These are phyloP conservation scores for Nomada ruficornis DNA, from an alignment of 2,888 invertebrate genomes.

Conservation along the genomic window DNA sequence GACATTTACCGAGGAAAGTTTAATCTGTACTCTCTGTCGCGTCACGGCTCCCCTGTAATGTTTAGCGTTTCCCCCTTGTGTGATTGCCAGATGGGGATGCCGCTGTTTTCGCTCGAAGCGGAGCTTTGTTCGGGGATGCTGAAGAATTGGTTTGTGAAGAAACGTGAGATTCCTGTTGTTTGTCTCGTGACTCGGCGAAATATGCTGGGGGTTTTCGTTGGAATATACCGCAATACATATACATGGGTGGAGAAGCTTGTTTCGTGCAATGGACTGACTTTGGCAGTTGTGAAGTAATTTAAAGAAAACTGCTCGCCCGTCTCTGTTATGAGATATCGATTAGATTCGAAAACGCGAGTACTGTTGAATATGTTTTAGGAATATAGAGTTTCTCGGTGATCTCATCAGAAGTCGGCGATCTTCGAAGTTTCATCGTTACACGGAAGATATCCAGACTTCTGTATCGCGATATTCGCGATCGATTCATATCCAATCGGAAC, in stretches of 20 bases:
- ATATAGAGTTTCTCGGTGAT: neutral
- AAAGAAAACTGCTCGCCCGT: neutral
- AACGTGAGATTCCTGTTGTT: conserved; percentile 19
- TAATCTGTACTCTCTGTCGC: conserved; percentile 25
- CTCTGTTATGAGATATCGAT: neutral
- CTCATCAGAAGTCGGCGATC: neutral
- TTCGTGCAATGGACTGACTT: too few relatives aligned
- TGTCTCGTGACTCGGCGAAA: neutral
- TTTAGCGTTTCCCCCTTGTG: conserved; percentile 28
- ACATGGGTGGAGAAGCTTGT: neutral
- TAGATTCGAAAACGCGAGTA: conserved; percentile 14
- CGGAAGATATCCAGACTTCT: neutral
- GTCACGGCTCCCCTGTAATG: neutral
- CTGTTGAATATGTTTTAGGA: neutral
- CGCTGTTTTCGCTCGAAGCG: conserved; percentile 18
- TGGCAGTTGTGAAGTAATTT: neutral
- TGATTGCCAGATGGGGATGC: neutral
- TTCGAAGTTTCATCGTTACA: conserved; percentile 21
- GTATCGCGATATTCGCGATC: conserved; percentile 10
- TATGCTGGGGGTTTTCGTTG: neutral
- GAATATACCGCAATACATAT: neutral
- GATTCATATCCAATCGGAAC: conserved; percentile 2
- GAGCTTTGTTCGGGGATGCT: conserved; percentile 5
- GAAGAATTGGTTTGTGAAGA: conserved; percentile 33
- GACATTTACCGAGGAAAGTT: conserved; percentile 24